Conservation (phyloP, 2,113 vertebrate species). For the Tursiops truncatus region DNA sequence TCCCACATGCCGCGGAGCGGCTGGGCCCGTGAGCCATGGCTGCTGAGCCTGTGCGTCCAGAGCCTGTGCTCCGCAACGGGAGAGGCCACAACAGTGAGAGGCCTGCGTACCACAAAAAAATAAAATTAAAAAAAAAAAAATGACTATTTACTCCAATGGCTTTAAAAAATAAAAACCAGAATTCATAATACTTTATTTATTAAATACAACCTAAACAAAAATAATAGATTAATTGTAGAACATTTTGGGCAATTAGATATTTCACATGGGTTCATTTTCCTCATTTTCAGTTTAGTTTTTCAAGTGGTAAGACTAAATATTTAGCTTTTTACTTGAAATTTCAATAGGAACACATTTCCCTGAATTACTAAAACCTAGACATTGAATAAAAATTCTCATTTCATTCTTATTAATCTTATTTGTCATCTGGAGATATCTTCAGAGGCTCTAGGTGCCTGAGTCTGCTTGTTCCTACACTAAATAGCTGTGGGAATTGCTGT, state of each 20-base stretch:
- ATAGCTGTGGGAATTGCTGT: background rate
- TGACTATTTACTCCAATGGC: background rate
- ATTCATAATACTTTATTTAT: constrained; percentile 21
- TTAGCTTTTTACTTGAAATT: constrained; percentile 3
- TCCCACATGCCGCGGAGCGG: no score
- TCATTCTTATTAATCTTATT: background rate
- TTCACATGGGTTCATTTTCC: background rate
- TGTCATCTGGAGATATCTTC: background rate
- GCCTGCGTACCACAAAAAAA: no score
- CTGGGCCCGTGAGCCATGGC: no score
- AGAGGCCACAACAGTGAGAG: no score
- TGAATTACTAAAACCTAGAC: background rate
- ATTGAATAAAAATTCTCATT: background rate
- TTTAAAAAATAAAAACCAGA: constrained; percentile 19
- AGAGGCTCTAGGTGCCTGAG: background rate
- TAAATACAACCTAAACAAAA: constrained; percentile 16
- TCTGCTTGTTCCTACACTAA: background rate
- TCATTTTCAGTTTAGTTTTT: constrained; percentile 15
- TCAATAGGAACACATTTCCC: background rate
- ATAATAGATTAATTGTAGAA: background rate
- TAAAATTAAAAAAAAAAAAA: no score
- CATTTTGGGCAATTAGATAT: background rate
- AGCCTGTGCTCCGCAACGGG: no score
- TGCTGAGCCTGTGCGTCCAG: no score
- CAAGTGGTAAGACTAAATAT: background rate